Conservation (phyloP, 2,113 vertebrate species). For the Isichthys henryi region DNA sequence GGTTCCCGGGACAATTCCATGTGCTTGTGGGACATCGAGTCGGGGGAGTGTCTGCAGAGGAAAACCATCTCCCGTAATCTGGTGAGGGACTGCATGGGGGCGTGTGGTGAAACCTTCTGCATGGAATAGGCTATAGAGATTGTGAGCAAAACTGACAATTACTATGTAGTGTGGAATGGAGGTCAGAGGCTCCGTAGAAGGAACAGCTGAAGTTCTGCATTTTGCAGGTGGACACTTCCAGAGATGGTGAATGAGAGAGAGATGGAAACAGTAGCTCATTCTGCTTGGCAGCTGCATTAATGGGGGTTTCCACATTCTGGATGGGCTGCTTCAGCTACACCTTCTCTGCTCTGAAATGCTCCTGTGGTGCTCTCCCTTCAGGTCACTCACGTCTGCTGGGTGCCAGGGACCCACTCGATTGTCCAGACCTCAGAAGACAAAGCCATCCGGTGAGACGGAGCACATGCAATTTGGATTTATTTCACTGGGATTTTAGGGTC, state of each 20-base stretch:
- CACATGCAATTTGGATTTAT: neutral
- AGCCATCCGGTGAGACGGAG: slow-evolving; percentile 68
- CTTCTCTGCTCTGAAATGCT: neutral
- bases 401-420: slow-evolving; percentile 74
- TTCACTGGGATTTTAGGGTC: neutral
- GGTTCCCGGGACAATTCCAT: slow-evolving; percentile 90
- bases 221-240: neutral
- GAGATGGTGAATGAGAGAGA: too few species aligned
- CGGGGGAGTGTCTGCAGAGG: slow-evolving; percentile 69
- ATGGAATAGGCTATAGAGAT: neutral
- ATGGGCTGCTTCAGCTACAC: neutral
- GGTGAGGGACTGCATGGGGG: slow-evolving; percentile 53
- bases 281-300: neutral
- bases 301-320: neutral
- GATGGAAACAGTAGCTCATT: neutral
- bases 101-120: neutral
- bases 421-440: slow-evolving; percentile 92
- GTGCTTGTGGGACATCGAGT: slow-evolving; percentile 84
- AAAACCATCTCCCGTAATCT: slow-evolving; percentile 81
- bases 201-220: neutral
- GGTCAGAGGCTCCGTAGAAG: neutral
- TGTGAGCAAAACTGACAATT: neutral
- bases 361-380: slow-evolving; percentile 37
- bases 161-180: neutral
- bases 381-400: slow-evolving; percentile 95